Evolutionary conservation across 2,888 invertebrate species (phyloP).

Genomic region (Cantharis rustica): DNA sequence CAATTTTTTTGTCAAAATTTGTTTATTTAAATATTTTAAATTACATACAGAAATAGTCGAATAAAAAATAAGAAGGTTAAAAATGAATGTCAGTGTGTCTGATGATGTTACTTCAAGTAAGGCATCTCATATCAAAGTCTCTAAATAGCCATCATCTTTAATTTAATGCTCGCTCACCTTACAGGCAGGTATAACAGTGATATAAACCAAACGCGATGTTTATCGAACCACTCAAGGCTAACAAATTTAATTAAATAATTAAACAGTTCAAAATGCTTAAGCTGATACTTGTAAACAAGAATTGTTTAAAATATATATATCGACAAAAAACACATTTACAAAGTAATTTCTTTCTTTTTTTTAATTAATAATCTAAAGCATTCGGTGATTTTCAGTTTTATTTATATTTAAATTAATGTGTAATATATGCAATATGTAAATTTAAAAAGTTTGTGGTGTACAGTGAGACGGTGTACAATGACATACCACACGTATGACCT

Average conservation of each 20-base stretch:
- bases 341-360: neutral
- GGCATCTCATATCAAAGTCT: neutral
- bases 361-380: no score
- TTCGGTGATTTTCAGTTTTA: no score
- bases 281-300: neutral
- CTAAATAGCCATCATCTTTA: neutral
- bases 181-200: neutral
- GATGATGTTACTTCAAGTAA: neutral
- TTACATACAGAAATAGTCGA: neutral
- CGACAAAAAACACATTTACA: neutral
- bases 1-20: neutral
- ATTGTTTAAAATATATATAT: neutral
- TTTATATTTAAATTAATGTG: no score
- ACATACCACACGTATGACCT: no score
- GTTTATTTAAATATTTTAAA: neutral
- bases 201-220: neutral
- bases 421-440: no score
- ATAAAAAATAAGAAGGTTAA: neutral
- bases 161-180: constrained; percentile 2
- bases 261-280: neutral
- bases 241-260: constrained; percentile 1
- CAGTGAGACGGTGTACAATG: no score
- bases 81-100: constrained; percentile 2
- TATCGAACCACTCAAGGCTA: neutral
- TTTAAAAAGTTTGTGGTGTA: no score